Conservation (phyloP, 2,888 invertebrate species). For the Lochmaea capreae region DNA sequence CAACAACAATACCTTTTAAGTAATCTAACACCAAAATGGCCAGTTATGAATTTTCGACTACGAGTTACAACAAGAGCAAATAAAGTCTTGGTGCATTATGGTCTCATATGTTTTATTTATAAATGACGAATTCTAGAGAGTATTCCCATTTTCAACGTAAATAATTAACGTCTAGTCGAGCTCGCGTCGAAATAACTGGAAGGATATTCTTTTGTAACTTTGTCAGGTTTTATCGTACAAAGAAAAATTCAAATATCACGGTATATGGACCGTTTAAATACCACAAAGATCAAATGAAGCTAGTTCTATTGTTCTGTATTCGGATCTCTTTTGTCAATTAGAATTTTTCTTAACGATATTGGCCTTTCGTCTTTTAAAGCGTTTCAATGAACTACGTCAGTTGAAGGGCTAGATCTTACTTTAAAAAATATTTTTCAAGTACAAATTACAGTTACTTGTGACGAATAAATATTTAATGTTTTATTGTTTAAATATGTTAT, state of each 20-base stretch:
- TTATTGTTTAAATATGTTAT: too few species aligned
- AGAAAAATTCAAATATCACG: conserved; percentile 1
- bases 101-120: neutral
- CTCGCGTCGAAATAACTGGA: neutral
- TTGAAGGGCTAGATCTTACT: too few species aligned
- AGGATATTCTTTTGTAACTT: neutral
- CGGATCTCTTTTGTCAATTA: too few species aligned
- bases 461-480: too few species aligned
- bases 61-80: neutral
- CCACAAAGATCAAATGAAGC: neutral
- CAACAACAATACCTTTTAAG: too few species aligned
- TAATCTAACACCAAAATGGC: too few species aligned
- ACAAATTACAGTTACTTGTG: too few species aligned
- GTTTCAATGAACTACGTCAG: too few species aligned
- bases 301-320: too few species aligned
- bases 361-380: too few species aligned
- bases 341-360: too few species aligned
- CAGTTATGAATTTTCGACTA: neutral
- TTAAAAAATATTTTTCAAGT: too few species aligned
- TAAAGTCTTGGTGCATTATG: neutral
- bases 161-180: neutral
- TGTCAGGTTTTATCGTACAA: neutral
- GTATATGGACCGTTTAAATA: neutral
- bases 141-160: neutral
- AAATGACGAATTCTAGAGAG: neutral